Conservation (phyloP, 92 coral and sea anemone genomes). For the Virgularia gustaviana region DNA sequence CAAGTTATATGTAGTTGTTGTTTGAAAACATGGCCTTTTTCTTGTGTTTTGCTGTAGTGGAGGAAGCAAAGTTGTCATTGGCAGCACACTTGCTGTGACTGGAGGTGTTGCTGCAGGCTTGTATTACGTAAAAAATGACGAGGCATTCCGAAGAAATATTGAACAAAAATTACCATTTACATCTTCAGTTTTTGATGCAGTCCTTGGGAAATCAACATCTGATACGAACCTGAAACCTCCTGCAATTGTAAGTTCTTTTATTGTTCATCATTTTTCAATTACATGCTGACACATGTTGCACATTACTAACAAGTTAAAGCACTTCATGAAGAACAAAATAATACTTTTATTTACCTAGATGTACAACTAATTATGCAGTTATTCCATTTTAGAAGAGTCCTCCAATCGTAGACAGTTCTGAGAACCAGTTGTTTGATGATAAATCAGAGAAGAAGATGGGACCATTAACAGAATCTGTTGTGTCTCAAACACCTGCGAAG, state of each 20-base stretch:
- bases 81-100: conserved; percentile 1
- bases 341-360: too few species aligned
- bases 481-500: background rate
- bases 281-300: too few species aligned
- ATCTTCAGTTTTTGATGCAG: conserved; percentile 6
- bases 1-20: background rate
- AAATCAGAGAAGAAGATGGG: too few species aligned
- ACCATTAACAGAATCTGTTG: too few species aligned
- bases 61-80: conserved; percentile 5
- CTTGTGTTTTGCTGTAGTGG: background rate
- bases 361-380: too few species aligned
- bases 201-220: conserved; percentile 8
- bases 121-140: conserved; percentile 9
- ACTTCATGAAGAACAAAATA: too few species aligned
- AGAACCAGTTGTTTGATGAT: conserved; percentile 10
- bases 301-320: too few species aligned
- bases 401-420: conserved; percentile 11
- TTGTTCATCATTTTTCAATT: too few species aligned
- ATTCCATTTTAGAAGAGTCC: conserved; percentile 7
- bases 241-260: too few species aligned
- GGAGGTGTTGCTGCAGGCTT: conserved; percentile 13
- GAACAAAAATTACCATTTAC: conserved; percentile 22
- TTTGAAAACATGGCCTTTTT: background rate
- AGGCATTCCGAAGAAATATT: conserved; percentile 8
- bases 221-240: too few species aligned